Base-by-base conservation (phyloP, 2,113 vertebrate species). In the Apistogramma diplotaenia region DNA sequence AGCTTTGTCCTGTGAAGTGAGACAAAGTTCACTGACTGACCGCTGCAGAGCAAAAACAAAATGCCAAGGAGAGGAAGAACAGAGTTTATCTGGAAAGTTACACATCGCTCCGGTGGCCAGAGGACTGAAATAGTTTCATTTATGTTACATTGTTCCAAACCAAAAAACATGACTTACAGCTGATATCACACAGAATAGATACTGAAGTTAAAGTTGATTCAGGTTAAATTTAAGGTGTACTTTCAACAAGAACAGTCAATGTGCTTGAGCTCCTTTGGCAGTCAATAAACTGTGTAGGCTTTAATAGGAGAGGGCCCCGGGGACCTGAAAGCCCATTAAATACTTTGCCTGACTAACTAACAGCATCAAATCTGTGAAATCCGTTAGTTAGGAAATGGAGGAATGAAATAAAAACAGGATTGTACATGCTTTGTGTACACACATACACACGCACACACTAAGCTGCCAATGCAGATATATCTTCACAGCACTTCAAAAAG, bases 1-100 rank as follows among this genome's bases (percentile, higher is more conserved):
- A 58, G 65, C 54, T 76, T 91, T 86, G 74, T 75, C 56, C 59
- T 83, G 21, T 78, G 75, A 70, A 86, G 81, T 83, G 85, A 87
- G 81, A 85, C 43, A 80, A 84, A 89, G 88, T 87, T 86, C 74
- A 86, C 29, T 25, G 43, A 67, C 49, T 43, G 83, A 81, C 61
- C 78, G 49, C 75, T 56, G 43, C 67, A 23, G 71, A 77, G 59
- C 74, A 77, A 76, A 76, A 80, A 21, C 55, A 35, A 71, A 85
- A 90, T 89, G 88, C 40, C 83, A 90, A 46, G 53, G 31, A 77
- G 46, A 67, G 53, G 51, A 55, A 79, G 25, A 78, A 29, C 23
- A 54, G 31, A 31, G 25, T 71, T 79, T 80, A n/a, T 40, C 62
- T 70, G 54, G 19, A 59, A 54, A 72, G 55, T 58, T 55, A 16